Conservation (phyloP, 2,888 invertebrate genomes). For the Eupithecia tripunctaria region DNA sequence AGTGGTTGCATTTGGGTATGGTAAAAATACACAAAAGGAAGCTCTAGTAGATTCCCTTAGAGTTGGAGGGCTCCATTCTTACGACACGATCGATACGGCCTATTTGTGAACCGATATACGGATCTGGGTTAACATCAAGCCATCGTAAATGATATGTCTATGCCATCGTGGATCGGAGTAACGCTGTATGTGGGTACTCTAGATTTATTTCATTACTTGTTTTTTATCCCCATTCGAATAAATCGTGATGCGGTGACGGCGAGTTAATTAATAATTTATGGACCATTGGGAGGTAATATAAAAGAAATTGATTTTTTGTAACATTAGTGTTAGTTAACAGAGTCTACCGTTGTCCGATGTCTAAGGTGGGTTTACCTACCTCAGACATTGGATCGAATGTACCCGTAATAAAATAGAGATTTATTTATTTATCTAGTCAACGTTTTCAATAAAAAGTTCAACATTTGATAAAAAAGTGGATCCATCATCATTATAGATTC, state of each 20-base stretch:
- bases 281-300: constrained; percentile 28
- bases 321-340: no score
- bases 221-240: constrained; percentile 75
- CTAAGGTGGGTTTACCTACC: no score
- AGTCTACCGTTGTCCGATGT: no score
- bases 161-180: not conserved
- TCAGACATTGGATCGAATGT: no score
- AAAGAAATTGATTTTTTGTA: not conserved
- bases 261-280: constrained; percentile 81
- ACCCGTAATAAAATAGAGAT: no score
- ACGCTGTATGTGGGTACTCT: constrained; percentile 8
- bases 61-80: no score
- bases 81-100: not conserved
- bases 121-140: not conserved
- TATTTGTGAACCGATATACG: not conserved
- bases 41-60: no score
- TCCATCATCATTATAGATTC: not conserved
- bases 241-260: constrained; percentile 67
- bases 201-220: constrained; percentile 74
- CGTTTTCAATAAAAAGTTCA: not conserved
- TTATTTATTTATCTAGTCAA: no score
- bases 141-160: no score
- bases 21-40: no score
- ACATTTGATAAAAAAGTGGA: not conserved
- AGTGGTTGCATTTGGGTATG: no score